Evolutionary conservation across 1,140 invertebrate species (phyloP).

Genomic region (Neotoxoptera formosana): DNA sequence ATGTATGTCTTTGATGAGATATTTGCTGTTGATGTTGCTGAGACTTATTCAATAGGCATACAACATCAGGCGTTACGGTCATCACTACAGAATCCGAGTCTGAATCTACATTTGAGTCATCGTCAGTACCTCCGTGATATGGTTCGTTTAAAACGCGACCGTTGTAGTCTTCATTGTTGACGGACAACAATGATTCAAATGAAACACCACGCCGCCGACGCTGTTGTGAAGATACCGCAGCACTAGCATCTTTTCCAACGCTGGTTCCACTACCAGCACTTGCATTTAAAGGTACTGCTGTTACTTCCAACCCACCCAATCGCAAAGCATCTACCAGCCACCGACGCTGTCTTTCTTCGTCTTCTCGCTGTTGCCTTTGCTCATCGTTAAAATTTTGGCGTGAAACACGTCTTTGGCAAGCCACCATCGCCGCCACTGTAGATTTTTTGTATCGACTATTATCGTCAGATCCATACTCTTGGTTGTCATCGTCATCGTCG

Average conservation of each 20-base stretch:
- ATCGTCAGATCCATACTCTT: constrained; percentile 25
- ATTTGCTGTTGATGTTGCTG: background rate
- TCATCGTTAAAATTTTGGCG: background rate
- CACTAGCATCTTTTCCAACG: background rate
- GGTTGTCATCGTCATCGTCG: background rate
- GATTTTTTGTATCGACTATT: constrained; percentile 4
- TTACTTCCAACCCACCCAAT: constrained; percentile 76
- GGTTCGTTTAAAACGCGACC: background rate
- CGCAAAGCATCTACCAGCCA: constrained; percentile 77
- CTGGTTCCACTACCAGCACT: constrained; percentile 61
- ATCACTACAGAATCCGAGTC: constrained; percentile 47
- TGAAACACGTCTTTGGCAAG: background rate
- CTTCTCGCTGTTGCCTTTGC: background rate
- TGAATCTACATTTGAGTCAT: background rate
- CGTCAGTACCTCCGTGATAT: background rate
- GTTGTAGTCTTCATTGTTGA: background rate
- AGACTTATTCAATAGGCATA: constrained; percentile 65
- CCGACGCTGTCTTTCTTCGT: constrained; percentile 39
- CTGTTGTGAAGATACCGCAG: background rate
- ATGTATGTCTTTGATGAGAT: background rate
- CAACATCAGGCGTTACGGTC: constrained; percentile 68
- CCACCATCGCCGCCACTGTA: background rate
- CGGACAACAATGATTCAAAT: constrained; percentile 14
- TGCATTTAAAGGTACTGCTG: constrained; percentile 67
- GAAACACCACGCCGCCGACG: background rate